Percentiles rank a stretch among this genome's conserved stretches.
Conservation (phyloP, 2,797 vertebrate species). For the Bradypodion pumilum region DNA sequence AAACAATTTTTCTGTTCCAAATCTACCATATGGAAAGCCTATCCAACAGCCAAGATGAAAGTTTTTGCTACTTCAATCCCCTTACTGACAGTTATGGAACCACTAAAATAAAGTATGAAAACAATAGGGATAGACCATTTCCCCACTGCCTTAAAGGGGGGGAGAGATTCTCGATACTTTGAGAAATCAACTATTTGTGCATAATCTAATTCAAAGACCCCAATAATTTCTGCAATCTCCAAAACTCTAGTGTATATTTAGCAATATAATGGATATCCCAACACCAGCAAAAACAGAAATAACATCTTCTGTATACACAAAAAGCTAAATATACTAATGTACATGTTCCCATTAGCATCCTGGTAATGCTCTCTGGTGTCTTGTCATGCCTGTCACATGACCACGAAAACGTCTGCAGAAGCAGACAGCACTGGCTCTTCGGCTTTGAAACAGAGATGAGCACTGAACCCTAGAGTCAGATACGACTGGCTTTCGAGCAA, state of each 20-base stretch:
- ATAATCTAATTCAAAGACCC: not conserved
- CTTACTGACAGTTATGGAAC: not conserved
- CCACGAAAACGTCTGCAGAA: too few species aligned
- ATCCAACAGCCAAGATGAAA: not conserved
- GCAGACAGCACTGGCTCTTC: too few species aligned
- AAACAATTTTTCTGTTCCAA: not conserved
- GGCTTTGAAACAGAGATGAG: too few species aligned
- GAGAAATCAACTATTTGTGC: not conserved
- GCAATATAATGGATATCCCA: not conserved
- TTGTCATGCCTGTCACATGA: too few species aligned
- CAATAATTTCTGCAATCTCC: not conserved
- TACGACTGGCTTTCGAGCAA: too few species aligned
- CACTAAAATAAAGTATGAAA: not conserved
- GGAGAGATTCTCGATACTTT: not conserved
- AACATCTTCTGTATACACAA: not conserved
- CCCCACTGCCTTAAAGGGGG: not conserved
- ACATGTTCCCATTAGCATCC: not conserved
- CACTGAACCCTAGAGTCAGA: too few species aligned
- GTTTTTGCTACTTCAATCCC: not conserved
- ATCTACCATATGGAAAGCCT: not conserved
- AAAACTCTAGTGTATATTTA: not conserved
- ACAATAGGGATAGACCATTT: not conserved
- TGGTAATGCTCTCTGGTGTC: too few species aligned
- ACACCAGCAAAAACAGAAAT: not conserved
- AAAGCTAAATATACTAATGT: too few species aligned